A percentile compares a stretch with the other conserved stretches of the same genome.
phyloP scores from a whole-genome alignment of 2,888 invertebrate species.

The Callyntrura guangdongensis region DNA sequence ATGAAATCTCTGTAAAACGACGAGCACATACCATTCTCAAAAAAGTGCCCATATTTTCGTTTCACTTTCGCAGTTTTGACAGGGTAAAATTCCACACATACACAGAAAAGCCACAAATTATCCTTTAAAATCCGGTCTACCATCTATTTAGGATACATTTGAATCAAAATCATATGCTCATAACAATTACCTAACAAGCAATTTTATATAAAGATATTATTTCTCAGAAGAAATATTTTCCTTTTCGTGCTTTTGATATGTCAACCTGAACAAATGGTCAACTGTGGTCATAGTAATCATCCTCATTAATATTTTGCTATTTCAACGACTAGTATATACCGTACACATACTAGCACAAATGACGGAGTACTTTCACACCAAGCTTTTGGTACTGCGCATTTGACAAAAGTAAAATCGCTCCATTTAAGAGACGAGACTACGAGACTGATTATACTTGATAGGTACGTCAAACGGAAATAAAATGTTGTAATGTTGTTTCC shows the following conservation, averaged over 20 bases:
- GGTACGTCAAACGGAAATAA: constrained; percentile 25
- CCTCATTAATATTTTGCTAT: neutral
- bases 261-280: constrained; percentile 69
- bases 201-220: constrained; percentile 25
- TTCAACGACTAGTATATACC: neutral
- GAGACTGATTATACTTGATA: neutral
- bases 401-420: neutral
- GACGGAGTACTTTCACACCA: no score
- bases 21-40: neutral
- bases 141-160: neutral
- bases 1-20: constrained; percentile 2
- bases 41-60: constrained; percentile 20
- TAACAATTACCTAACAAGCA: neutral
- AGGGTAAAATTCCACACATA: constrained; percentile 29
- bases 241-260: neutral
- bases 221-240: constrained; percentile 39
- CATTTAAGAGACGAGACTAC: neutral
- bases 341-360: no score
- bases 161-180: neutral
- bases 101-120: constrained; percentile 38
- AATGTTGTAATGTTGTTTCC: neutral
- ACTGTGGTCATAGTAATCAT: constrained; percentile 15
- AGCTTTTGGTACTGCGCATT: neutral
- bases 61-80: constrained; percentile 27
- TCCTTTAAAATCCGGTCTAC: neutral